phyloP scores from a whole-genome alignment of 2,888 invertebrate species.

The Imbricaverruca yamaguchii region DNA sequence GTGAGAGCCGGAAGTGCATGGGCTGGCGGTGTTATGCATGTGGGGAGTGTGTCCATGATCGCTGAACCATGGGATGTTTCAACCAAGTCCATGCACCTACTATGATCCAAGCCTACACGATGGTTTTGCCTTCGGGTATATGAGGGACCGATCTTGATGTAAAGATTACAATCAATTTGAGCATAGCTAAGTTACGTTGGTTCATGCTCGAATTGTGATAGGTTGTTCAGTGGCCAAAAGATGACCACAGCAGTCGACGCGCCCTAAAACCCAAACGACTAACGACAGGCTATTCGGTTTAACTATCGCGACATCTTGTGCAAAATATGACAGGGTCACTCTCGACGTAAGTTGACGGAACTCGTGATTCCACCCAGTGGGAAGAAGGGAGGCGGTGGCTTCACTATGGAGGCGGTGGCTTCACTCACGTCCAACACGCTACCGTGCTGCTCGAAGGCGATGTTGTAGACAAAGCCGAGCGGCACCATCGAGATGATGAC shows the following conservation, averaged over 20 bases:
- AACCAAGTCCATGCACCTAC: too few species aligned
- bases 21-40: too few species aligned
- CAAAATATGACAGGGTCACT: background rate
- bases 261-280: background rate
- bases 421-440: background rate
- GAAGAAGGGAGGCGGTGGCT: too few species aligned
- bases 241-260: background rate
- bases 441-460: background rate
- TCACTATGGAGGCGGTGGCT: too few species aligned
- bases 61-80: too few species aligned
- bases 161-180: too few species aligned
- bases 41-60: too few species aligned
- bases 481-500: constrained; percentile 61
- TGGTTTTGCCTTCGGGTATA: too few species aligned
- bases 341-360: background rate
- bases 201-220: background rate
- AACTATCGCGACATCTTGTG: background rate
- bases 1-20: too few species aligned
- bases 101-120: too few species aligned
- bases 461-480: constrained; percentile 9
- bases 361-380: too few species aligned
- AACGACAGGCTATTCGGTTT: background rate
- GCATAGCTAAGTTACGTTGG: background rate
- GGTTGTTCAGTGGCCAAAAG: background rate
- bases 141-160: too few species aligned